Percentiles rank a stretch among this genome's conserved stretches.
phyloP scores from a whole-genome alignment of 1,140 invertebrate species.

The Ostrea denselamellosa region DNA sequence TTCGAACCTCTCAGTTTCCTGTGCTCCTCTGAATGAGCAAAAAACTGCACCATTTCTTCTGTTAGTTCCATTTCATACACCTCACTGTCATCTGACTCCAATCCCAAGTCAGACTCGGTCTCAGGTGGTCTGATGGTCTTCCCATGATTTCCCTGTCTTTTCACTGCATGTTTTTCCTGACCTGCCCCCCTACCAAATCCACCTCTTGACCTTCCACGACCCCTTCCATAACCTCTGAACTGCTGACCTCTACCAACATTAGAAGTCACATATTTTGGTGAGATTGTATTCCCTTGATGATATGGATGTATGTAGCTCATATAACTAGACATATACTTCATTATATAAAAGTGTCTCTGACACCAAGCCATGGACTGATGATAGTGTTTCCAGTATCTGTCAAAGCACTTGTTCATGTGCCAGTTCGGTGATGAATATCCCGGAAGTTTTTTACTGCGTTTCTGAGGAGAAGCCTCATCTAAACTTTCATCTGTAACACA shows the following conservation, averaged over 20 bases:
- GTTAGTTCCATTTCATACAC: constrained; percentile 82
- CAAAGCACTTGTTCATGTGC: constrained; percentile 67
- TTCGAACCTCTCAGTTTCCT: constrained; percentile 79
- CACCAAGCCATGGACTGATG: constrained; percentile 63
- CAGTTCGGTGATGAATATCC: constrained; percentile 56
- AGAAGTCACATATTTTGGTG: not conserved
- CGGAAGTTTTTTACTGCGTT: constrained; percentile 40
- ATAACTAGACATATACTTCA: constrained; percentile 31
- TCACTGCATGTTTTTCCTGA: constrained; percentile 41
- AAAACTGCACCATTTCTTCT: constrained; percentile 84
- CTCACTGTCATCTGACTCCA: constrained; percentile 58
- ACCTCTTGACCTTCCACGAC: constrained; percentile 28
- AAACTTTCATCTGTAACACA: constrained; percentile 13
- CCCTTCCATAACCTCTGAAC: constrained; percentile 32
- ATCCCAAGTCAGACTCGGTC: constrained; percentile 25
- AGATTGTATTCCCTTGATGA: not conserved
- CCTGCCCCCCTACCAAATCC: constrained; percentile 23
- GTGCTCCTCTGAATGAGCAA: constrained; percentile 82
- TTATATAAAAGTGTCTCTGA: constrained; percentile 59
- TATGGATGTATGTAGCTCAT: constrained; percentile 18
- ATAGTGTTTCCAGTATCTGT: constrained; percentile 71
- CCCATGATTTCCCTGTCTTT: constrained; percentile 41
- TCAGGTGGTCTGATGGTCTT: constrained; percentile 4
- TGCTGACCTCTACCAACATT: constrained; percentile 34
- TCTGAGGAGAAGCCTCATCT: constrained; percentile 41